Percentiles rank a stretch among this genome's conserved stretches.
Conservation (phyloP, 2,888 invertebrate species). For the Folsomia candida region DNA sequence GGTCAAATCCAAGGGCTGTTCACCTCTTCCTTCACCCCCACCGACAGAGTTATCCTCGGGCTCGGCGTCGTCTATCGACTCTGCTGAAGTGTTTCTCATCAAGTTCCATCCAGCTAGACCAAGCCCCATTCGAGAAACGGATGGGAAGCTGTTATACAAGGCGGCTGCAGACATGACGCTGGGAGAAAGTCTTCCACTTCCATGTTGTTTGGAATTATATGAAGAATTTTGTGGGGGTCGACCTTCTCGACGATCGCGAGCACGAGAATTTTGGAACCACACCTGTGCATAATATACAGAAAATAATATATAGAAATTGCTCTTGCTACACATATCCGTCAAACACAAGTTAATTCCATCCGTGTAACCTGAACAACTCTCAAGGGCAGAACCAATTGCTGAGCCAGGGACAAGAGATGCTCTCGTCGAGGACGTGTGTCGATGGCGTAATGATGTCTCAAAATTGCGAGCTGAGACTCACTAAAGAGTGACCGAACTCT, state of each 20-base stretch:
- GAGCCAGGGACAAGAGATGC: conserved; percentile 85
- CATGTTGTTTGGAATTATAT: conserved; percentile 26
- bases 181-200: conserved; percentile 41
- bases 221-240: conserved; percentile 51
- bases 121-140: conserved; percentile 37
- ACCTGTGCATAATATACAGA: conserved; percentile 62
- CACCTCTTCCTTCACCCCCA: conserved; percentile 54
- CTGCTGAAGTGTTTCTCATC: conserved; percentile 30
- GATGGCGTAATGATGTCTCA: conserved; percentile 82
- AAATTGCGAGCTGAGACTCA: conserved; percentile 84
- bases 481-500: conserved; percentile 89
- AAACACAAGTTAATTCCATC: conserved; percentile 5
- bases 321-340: no score
- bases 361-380: conserved; percentile 58
- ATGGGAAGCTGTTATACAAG: conserved; percentile 40
- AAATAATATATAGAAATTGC: background rate
- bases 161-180: conserved; percentile 24
- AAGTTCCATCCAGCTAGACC: conserved; percentile 37
- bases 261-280: conserved; percentile 95
- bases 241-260: conserved; percentile 75
- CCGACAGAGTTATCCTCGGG: conserved; percentile 9
- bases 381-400: conserved; percentile 63
- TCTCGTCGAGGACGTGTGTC: conserved; percentile 93
- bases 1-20: conserved; percentile 88
- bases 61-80: conserved; percentile 14